Evolutionary conservation across 2,888 invertebrate species (phyloP), one percentile per base, ranked within the genome.

Genomic region (Eudasyphora cyanicolor): DNA sequence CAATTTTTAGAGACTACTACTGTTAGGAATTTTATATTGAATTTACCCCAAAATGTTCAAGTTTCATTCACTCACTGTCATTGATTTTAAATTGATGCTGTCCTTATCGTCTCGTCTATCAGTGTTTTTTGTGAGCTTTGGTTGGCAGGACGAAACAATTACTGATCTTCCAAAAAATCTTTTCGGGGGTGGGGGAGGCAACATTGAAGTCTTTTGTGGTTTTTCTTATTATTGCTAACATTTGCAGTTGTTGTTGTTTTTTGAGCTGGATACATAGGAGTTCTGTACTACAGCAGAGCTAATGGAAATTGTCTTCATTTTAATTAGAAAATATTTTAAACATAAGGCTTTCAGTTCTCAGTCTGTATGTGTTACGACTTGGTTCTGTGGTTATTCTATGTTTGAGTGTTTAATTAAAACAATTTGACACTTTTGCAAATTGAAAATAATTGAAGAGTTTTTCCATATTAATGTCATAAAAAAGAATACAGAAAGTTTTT

Each of bases 251-350:
- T 42, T 67, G 38, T 67, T 1, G 67, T 21, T 27, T 57, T 57
- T 1, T 14, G 24, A 7, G 21, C 27, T 24, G 27, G 54, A 7
- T 54, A 14, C 57, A 10, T 57, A 19, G 12, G 17, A 38, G 3
- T 7, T n/a, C n/a, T n/a, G n/a, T n/a, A n/a, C n/a, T n/a, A n/a
- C 51, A 38, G 10, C n/a, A 74, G 74, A 70, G 57, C 51, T 76
- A 76, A 81, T 84, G 60, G 75, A 81, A 84, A 76, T 79, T 80
- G 64, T 83, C 78, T 79, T 79, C 42, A n/a, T 84, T 81, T 81
- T 81, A 84, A 84, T 76, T 84, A 81, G 76, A 78, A 84, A 84
- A 84, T 79, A 73, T 81, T 77, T 6, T 67, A 29, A 54, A 74
- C n/a, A 29, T 60, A 69, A 38, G 49, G 24, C n/a, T n/a, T 54